A percentile compares a stretch with the other conserved stretches of the same genome.
phyloP scores from a whole-genome alignment of 1,140 invertebrate genomes.

The Drosophila chauvacae region DNA sequence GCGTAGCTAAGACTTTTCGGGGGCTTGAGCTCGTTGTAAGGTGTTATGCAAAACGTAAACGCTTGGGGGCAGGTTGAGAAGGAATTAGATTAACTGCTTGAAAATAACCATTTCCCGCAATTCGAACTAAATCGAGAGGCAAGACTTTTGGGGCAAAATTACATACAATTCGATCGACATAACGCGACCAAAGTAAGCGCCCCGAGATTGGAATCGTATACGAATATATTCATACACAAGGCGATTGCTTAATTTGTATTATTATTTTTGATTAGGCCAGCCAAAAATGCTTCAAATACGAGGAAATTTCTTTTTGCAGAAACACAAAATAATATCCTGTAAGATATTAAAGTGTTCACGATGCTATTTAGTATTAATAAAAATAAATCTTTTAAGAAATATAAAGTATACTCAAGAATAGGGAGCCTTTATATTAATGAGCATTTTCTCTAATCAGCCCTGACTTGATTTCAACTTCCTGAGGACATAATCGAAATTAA shows the following conservation, averaged over 20 bases:
- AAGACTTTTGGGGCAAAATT: slow-evolving; percentile 13
- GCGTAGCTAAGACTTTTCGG: background rate
- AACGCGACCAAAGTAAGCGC: slow-evolving; percentile 7
- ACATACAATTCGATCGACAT: slow-evolving; percentile 22
- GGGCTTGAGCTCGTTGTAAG: background rate
- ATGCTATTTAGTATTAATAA: background rate
- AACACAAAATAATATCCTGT: slow-evolving; percentile 10
- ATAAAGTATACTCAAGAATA: background rate
- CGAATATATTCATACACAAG: slow-evolving; percentile 1
- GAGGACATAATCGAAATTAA: background rate
- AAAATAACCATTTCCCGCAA: slow-evolving; percentile 9
- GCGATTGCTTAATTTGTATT: slow-evolving; percentile 15
- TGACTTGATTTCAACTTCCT: slow-evolving; percentile 1
- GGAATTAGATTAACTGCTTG: slow-evolving; percentile 22
- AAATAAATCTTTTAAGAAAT: background rate
- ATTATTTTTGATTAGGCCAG: slow-evolving; percentile 12
- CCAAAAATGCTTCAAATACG: background rate
- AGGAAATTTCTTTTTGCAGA: background rate
- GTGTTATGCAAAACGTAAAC: slow-evolving; percentile 30
- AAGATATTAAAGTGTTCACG: background rate
- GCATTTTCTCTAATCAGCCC: background rate
- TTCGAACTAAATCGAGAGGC: background rate
- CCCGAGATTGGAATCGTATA: background rate
- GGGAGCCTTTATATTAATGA: background rate
- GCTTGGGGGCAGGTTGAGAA: slow-evolving; percentile 8